These are phyloP conservation scores for Pelodiscus sinensis DNA, from an alignment of 2,113 vertebrate genomes.

Conservation along the genomic window DNA sequence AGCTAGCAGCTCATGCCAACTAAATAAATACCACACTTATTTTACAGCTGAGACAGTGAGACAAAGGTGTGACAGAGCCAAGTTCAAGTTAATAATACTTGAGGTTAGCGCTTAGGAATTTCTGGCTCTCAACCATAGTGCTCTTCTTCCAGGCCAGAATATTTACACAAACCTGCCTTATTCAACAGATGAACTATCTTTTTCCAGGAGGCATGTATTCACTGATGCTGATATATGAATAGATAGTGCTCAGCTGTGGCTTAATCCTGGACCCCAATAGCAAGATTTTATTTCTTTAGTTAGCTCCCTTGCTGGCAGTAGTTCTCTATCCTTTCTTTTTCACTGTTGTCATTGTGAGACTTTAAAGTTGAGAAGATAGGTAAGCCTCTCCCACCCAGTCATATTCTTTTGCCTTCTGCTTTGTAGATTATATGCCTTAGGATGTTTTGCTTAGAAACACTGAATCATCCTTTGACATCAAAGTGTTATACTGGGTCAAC, in stretches of 20 bases:
- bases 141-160: background rate
- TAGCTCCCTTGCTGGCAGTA: accelerated
- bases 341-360: background rate
- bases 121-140: background rate
- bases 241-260: no score
- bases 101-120: background rate
- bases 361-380: background rate
- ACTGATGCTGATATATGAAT: background rate
- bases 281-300: accelerated
- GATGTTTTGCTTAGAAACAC: background rate
- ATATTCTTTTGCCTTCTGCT: background rate
- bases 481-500: background rate
- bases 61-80: background rate
- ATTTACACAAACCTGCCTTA: background rate
- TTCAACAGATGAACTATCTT: background rate
- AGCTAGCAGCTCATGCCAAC: background rate
- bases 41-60: background rate
- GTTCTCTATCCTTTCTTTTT: background rate
- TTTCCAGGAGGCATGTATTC: background rate
- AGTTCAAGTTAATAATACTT: background rate
- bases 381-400: accelerated
- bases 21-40: background rate
- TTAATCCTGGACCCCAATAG: accelerated
- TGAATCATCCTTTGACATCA: background rate
- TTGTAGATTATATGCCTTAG: background rate